Base-by-base conservation (phyloP, 1,140 invertebrate genomes). In the Radopholus similis region DNA sequence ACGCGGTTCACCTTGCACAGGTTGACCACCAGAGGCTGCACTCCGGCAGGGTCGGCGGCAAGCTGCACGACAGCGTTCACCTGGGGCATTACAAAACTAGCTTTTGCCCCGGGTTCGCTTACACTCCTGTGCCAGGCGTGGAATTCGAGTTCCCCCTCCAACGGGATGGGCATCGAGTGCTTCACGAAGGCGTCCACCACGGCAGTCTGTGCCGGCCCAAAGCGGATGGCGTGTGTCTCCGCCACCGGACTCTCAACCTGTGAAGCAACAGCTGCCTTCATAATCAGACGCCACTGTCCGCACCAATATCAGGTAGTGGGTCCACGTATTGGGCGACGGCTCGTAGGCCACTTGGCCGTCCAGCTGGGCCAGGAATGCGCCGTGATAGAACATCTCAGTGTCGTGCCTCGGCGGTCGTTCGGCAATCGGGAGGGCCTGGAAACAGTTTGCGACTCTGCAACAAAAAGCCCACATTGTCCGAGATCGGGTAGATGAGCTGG, bases 111-210 rank as follows among this genome's bases (percentile, higher is more conserved):
- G 15, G 15, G 18, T 58, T n/a, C 8, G 11, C 18, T 37, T 63
- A 72, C 70, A 58, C 35, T 35, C 62, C 75, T 56, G 49, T 74
- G 73, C 38, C 40, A 70, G 15, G 64, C 73, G n/a, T 37, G 63
- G 47, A 59, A 74, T 35, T 74, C 72, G 42, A 74, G 53, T 34
- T 37, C 18, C 34, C 60, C 57, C 8, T 42, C 54, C 18, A 59
- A 23, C 4, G 73, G 73, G 51, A 74, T 67, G 26, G 73, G 73
- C 73, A 77, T 74, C 6, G 73, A 78, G 58, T 74, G 73, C 23
- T 73, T 73, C 18, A 78, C 71, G 23, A 76, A 73, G 11, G 71
- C 57, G 28, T 75, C 73, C 26, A 74, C 28, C 28, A 78, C 32
- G 18, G 54, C 75, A 6, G 73, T 60, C 35, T 74, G 42, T 30